Percentiles rank a stretch among this genome's conserved stretches.
phyloP scores from a whole-genome alignment of 1,140 invertebrate genomes.

The Oscheius sp. region DNA sequence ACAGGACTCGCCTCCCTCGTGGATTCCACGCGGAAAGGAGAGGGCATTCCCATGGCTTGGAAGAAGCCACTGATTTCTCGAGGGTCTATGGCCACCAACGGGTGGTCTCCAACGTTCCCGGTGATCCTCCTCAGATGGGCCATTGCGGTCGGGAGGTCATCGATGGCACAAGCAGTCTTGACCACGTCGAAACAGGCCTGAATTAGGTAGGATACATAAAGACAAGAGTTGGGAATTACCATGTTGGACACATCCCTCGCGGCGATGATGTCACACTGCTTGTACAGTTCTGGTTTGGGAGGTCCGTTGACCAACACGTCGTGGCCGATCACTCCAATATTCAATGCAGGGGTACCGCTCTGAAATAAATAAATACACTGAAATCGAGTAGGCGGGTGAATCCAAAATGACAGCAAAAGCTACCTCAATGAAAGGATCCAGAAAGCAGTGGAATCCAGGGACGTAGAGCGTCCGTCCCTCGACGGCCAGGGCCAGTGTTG shows the following conservation, averaged over 20 bases:
- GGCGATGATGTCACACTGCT: background rate
- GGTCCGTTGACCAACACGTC: background rate
- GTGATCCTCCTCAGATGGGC: background rate
- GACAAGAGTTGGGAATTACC: background rate
- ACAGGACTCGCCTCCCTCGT: background rate
- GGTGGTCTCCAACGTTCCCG: background rate
- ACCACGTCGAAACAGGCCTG: conserved; percentile 3
- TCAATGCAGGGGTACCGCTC: background rate
- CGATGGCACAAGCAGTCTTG: background rate
- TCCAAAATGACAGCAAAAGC: background rate
- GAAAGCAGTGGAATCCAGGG: conserved; percentile 16
- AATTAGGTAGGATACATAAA: background rate
- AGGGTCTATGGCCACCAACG: background rate
- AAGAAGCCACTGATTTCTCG: background rate
- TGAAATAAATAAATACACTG: background rate
- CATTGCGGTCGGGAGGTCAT: background rate
- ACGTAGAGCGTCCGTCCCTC: background rate
- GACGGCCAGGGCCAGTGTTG: background rate
- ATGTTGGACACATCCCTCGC: conserved; percentile 1
- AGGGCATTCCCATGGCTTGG: background rate
- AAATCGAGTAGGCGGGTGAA: background rate
- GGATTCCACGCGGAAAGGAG: background rate
- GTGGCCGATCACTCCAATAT: conserved; percentile 2
- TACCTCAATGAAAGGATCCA: conserved; percentile 21
- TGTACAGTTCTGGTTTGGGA: background rate